These are phyloP conservation scores for Drosophila rhopaloa DNA, from an alignment of 1,140 invertebrate species.

Conservation along the genomic window DNA sequence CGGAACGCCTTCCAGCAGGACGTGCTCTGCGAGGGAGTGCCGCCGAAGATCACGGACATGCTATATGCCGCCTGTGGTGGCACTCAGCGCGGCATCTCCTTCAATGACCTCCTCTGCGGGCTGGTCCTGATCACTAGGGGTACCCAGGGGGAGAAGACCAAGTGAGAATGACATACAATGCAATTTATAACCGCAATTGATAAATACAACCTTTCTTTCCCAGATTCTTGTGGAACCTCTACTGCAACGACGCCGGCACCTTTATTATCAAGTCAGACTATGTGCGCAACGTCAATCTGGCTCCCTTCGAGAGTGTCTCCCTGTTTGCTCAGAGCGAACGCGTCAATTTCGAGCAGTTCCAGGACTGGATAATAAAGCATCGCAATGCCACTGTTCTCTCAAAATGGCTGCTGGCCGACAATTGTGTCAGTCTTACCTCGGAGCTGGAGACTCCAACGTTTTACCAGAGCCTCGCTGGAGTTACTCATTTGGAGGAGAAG, in stretches of 20 bases:
- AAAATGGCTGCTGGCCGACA: slow-evolving; percentile 91
- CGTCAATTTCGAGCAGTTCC: slow-evolving; percentile 89
- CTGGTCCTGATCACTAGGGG: slow-evolving; percentile 93
- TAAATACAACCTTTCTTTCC: not conserved
- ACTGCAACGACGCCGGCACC: slow-evolving; percentile 91
- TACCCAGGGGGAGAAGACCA: slow-evolving; percentile 93
- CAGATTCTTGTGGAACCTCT: slow-evolving; percentile 93
- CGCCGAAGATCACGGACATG: slow-evolving; percentile 90
- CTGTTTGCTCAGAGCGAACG: slow-evolving; percentile 78
- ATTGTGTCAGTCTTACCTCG: slow-evolving; percentile 89
- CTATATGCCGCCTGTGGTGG: slow-evolving; percentile 93
- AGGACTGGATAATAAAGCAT: slow-evolving; percentile 89
- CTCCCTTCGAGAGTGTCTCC: slow-evolving; percentile 70
- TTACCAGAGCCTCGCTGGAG: slow-evolving; percentile 95
- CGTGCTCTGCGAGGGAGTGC: slow-evolving; percentile 93
- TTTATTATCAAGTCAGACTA: slow-evolving; percentile 91
- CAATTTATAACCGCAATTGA: not conserved
- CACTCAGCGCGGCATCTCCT: slow-evolving; percentile 90
- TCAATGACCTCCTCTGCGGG: slow-evolving; percentile 93
- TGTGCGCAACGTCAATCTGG: slow-evolving; percentile 87
- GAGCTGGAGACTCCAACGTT: slow-evolving; percentile 95
- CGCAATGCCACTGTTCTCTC: slow-evolving; percentile 92
- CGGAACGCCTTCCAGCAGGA: slow-evolving; percentile 91
- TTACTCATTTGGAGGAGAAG: slow-evolving; percentile 91
- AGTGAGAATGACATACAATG: slow-evolving; percentile 89